Conservation (phyloP, 2,888 invertebrate genomes). For the Eulithis prunata region DNA sequence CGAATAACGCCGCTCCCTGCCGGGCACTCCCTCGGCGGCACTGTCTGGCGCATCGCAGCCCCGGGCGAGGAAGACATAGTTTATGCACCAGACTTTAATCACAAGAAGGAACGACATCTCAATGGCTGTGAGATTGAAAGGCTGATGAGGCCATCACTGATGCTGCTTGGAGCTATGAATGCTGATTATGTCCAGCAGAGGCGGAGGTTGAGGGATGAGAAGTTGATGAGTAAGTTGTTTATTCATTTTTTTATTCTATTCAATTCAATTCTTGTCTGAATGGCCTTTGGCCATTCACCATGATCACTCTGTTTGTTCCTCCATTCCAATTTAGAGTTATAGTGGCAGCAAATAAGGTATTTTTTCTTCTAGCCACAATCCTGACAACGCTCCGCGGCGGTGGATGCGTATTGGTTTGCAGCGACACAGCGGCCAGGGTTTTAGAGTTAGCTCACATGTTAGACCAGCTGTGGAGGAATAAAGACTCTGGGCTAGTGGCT, state of each 20-base stretch:
- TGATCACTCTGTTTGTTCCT: too few species aligned
- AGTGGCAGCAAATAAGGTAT: too few species aligned
- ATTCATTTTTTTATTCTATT: too few species aligned
- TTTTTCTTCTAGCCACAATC: constrained; percentile 89
- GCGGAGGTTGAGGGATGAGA: constrained; percentile 96
- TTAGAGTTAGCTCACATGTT: constrained; percentile 98
- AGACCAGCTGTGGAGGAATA: constrained; percentile 96
- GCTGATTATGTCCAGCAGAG: constrained; percentile 96
- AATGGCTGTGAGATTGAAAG: constrained; percentile 97
- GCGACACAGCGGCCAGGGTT: constrained; percentile 98
- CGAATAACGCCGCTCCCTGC: constrained; percentile 98
- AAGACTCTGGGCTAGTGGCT: constrained; percentile 97
- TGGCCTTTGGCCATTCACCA: too few species aligned
- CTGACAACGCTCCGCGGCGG: constrained; percentile 96
- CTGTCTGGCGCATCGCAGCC: constrained; percentile 99
- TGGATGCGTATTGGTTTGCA: constrained; percentile 97
- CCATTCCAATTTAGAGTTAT: too few species aligned
- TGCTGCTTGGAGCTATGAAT: constrained; percentile 98
- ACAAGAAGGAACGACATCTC: constrained; percentile 98
- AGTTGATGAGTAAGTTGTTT: constrained; percentile 92
- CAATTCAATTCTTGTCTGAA: too few species aligned
- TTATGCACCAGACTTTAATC: constrained; percentile 99
- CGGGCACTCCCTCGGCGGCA: constrained; percentile 99
- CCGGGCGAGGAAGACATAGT: constrained; percentile 99
- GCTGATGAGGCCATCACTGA: constrained; percentile 94